phyloP scores from a whole-genome alignment of 2,113 vertebrate species.

The Scomber japonicus region DNA sequence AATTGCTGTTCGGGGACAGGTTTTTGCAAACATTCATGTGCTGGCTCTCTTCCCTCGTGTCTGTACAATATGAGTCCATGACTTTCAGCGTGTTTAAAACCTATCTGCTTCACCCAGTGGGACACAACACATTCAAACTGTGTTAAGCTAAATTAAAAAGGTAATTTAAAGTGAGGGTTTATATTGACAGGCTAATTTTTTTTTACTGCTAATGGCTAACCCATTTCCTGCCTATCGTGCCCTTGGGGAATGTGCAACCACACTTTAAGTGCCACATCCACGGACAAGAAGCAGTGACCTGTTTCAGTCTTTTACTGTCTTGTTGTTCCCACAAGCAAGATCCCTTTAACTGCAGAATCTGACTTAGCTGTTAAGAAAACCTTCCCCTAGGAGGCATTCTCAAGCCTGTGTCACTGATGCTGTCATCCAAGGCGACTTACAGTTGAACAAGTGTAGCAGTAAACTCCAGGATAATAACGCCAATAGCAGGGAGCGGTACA shows the following conservation, averaged over 20 bases:
- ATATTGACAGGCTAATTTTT: slow-evolving; percentile 14
- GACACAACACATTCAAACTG: background rate
- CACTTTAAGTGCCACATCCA: slow-evolving; percentile 16
- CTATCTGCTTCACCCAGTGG: background rate
- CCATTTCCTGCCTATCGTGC: slow-evolving; percentile 1
- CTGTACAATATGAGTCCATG: background rate
- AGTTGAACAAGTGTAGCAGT: background rate
- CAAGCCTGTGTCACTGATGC: slow-evolving; percentile 3
- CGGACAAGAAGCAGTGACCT: slow-evolving; percentile 32
- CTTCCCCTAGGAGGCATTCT: slow-evolving; percentile 12
- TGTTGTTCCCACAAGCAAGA: slow-evolving; percentile 16
- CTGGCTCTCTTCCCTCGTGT: background rate
- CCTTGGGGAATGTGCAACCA: slow-evolving; percentile 9
- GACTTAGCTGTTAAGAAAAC: slow-evolving; percentile 25
- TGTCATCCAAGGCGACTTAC: slow-evolving; percentile 15
- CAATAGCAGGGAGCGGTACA: background rate
- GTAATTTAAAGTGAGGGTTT: slow-evolving; percentile 33
- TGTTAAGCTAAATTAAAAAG: slow-evolving; percentile 25
- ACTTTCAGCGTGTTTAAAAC: slow-evolving; percentile 15
- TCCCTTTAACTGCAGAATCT: slow-evolving; percentile 22
- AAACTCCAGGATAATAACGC: background rate
- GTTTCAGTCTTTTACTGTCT: slow-evolving; percentile 22
- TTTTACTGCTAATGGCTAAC: slow-evolving; percentile 16
- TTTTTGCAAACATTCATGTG: too few relatives aligned
- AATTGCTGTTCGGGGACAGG: too few relatives aligned